Evolutionary conservation across 2,888 invertebrate species (phyloP), one percentile per base, ranked within the genome.

Genomic region (Scaptodrosophila latifasciaeformis): DNA sequence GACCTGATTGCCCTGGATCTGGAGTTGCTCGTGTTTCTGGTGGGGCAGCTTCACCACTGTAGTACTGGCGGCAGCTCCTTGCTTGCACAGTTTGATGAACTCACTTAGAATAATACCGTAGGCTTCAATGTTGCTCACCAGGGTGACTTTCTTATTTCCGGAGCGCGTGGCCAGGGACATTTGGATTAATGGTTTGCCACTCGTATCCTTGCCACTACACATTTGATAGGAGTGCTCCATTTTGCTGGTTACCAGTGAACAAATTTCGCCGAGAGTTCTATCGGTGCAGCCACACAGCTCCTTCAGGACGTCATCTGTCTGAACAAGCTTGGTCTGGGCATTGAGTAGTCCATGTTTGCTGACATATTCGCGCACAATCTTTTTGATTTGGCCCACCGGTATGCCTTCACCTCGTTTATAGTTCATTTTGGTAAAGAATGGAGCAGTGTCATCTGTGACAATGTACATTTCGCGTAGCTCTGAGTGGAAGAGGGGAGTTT

Each of bases 1-100:
- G 17, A 96, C 91, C 89, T 96, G 96, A 87, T 96, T 96, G 6
- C 97, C 97, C 87, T 97, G 97, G 58, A 97, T 90, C 84, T 95
- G 89, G 27, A 97, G 90, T 85, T 95, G 93, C 70, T 92, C 91
- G 39, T 87, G 87, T 72, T 90, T 91, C 77, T 93, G 92, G 49
- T 92, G 92, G 2, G 93, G 91, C 13, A 91, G 85, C 62, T 91
- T 90, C 37, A 91, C 92, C 48, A 96, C 91, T 27, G 93, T 92
- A 54, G 96, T 93, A 75, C 96, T 92, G 12, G 96, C 96, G 0
- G 96, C 96, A 46, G 93, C 94, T 10, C 91, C 93, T 57, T 90
- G 90, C 87, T 96, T 96, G 78, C 96, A 93, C 68, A 91, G 90
- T 82, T 92, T 92, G 13, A 93, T 91, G 85, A 97, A 92, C 77